Base-by-base conservation (phyloP, 2,113 vertebrate species). In the Platysternon megacephalum region DNA sequence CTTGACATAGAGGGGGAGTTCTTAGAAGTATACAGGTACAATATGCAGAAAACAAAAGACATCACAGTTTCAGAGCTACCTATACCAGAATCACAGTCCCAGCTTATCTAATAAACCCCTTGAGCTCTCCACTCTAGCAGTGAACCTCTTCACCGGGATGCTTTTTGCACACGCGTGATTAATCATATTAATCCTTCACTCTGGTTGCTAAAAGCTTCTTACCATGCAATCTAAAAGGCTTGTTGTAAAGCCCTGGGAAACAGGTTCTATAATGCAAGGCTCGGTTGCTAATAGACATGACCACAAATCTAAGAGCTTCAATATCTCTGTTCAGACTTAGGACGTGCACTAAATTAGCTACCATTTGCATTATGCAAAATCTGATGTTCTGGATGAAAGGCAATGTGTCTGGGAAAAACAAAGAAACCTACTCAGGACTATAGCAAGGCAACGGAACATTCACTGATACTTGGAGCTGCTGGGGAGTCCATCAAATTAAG, bases 181-280 rank as follows among this genome's bases (percentile, higher is more conserved):
- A 87, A 13, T 84, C 72, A 49, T 79, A 5, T 68, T 55, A 42
- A 76, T 61, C 44, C 28, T 90, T 72, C 65, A 53, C 1, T 9
- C 8, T 12, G 72, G 55, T 48, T 44, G 26, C 35, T 76, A 46
- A 65, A 79, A 89, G 10, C 65, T 88, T 86, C 79, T 52, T 55
- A 46, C 8, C 1, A 2, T 52, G 61, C 35, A 0, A 0, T 32
- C 39, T 0, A 1, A 78, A 0, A 0, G n/a, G 14, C 46, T 79
- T 2, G 0, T 16, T n/a, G 21, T 2, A 90, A 92, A 79, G 11
- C 39, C 51, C 86, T 49, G 46, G 56, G 56, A 80, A 68, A 61
- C 21, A 79, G 61, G 84, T 58, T 0, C 0, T 1, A 0, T 88
- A 44, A 82, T 28, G 0, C 0, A 88, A 89, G 56, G 2, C 74